These are phyloP conservation scores for Cygnus buccinator DNA, from an alignment of 2,113 vertebrate species.

Conservation along the genomic window DNA sequence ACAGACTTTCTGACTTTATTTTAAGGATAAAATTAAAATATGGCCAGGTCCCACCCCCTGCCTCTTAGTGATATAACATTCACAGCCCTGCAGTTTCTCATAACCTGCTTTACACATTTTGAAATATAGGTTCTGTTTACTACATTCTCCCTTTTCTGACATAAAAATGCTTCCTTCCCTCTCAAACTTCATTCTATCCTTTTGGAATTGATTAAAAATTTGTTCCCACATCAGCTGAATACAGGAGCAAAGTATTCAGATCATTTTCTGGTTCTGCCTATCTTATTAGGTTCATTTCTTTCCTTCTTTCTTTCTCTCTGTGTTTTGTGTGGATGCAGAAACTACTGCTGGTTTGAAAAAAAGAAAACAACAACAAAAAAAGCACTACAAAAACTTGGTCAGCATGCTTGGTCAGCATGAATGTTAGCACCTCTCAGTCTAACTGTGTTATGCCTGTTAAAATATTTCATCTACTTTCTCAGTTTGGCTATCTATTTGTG, in stretches of 20 bases:
- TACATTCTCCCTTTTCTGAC: background rate
- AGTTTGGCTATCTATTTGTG: background rate
- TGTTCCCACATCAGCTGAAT: background rate
- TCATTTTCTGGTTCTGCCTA: background rate
- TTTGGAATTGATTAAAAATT: background rate
- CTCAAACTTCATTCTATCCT: background rate
- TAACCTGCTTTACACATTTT: background rate
- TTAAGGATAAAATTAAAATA: background rate
- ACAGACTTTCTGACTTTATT: background rate
- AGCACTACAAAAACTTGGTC: background rate
- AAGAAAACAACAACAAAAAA: background rate
- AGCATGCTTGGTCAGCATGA: background rate
- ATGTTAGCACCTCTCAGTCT: background rate
- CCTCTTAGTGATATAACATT: background rate
- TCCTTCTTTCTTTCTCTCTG: no score
- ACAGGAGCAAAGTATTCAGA: background rate
- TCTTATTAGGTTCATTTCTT: background rate
- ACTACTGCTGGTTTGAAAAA: background rate
- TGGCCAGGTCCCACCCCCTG: background rate
- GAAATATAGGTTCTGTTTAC: background rate
- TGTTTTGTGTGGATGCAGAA: background rate
- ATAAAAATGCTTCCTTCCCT: background rate
- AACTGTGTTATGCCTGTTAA: background rate
- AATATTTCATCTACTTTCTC: background rate
- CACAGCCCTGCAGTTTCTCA: background rate